Conservation (phyloP, 92 coral and sea anemone genomes). For the Epizoanthus fatuus region DNA sequence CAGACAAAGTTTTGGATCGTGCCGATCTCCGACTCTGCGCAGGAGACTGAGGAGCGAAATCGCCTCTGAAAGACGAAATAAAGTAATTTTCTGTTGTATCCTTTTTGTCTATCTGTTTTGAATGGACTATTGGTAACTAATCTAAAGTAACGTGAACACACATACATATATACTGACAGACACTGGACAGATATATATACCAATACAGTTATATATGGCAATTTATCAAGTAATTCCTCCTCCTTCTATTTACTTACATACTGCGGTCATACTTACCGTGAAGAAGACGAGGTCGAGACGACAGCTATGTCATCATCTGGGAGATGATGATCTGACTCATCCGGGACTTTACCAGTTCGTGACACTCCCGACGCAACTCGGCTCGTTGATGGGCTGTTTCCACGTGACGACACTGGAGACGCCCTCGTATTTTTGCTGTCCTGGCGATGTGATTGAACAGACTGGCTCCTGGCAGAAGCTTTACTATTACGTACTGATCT, state of each 20-base stretch:
- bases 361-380: background rate
- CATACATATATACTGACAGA: too few species aligned
- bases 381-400: background rate
- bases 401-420: background rate
- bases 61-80: background rate
- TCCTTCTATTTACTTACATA: too few species aligned
- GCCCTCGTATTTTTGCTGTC: background rate
- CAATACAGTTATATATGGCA: too few species aligned
- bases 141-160: too few species aligned
- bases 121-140: too few species aligned
- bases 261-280: constrained; percentile 3
- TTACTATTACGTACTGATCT: background rate
- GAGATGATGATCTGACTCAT: background rate
- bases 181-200: too few species aligned
- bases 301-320: background rate
- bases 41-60: background rate
- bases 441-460: background rate
- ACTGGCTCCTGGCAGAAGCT: background rate
- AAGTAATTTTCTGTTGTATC: background rate
- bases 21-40: background rate
- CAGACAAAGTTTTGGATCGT: constrained; percentile 11
- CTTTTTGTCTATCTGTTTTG: background rate
- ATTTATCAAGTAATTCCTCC: too few species aligned
- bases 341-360: background rate
- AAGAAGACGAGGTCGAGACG: background rate